Percentiles rank a stretch among this genome's conserved stretches.
Evolutionary conservation across 2,113 vertebrate species (phyloP).

Genomic region (Butorides virescens): DNA sequence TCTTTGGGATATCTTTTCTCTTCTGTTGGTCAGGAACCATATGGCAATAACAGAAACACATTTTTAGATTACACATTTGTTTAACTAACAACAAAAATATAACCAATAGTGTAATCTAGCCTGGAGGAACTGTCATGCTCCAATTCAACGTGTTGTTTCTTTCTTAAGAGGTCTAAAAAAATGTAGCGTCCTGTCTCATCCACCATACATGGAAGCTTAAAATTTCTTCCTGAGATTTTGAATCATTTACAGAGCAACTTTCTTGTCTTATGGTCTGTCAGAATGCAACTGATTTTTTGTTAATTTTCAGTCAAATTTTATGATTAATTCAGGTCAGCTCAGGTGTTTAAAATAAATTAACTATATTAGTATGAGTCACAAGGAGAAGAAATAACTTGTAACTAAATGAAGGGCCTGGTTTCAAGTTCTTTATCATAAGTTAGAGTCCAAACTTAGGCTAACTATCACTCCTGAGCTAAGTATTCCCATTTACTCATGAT

Average conservation of each 20-base stretch:
- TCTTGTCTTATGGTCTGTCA: background rate
- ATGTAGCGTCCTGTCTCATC: background rate
- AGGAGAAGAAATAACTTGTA: background rate
- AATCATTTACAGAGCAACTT: background rate
- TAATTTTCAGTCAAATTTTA: background rate
- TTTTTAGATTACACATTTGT: background rate
- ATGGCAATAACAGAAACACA: background rate
- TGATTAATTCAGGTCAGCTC: background rate
- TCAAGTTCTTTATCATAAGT: background rate
- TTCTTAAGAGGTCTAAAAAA: background rate
- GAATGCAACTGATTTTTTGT: background rate
- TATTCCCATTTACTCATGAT: background rate
- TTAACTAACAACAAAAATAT: background rate
- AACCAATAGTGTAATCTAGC: background rate
- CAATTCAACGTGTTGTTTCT: background rate
- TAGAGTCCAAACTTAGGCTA: background rate
- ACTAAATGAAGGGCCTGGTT: background rate
- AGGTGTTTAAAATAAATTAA: background rate
- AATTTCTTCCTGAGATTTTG: background rate
- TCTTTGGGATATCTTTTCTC: constrained; percentile 20
- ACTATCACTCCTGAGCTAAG: background rate
- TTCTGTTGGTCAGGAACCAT: background rate
- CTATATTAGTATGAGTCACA: background rate
- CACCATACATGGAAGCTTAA: background rate
- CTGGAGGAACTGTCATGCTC: background rate